Evolutionary conservation across 1,140 invertebrate genomes (phyloP).

Genomic region (Zaprionus tsacasi): DNA sequence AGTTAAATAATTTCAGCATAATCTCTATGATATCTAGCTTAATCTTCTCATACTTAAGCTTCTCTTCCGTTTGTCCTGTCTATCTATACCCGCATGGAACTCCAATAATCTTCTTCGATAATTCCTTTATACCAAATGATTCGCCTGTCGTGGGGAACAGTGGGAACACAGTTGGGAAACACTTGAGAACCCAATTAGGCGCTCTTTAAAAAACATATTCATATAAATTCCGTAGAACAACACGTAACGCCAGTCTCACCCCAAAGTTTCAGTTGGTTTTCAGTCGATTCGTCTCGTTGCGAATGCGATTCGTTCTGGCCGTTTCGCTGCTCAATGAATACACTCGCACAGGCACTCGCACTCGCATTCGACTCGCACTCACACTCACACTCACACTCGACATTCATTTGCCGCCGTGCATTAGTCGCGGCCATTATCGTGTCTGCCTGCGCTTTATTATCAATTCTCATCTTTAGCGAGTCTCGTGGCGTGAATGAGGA

Average conservation of each 20-base stretch:
- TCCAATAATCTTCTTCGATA: background rate
- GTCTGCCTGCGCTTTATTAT: constrained; percentile 60
- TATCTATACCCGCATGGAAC: background rate
- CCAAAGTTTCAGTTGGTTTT: background rate
- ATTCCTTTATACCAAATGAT: background rate
- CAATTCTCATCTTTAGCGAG: constrained; percentile 54
- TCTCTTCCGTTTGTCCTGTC: too few species aligned
- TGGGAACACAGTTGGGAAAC: background rate
- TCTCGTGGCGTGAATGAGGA: constrained; percentile 9
- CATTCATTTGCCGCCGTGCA: constrained; percentile 65
- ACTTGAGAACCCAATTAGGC: background rate
- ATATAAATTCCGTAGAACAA: constrained; percentile 5
- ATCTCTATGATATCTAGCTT: too few species aligned
- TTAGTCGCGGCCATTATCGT: constrained; percentile 78
- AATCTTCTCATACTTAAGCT: too few species aligned
- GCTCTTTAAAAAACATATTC: constrained; percentile 10
- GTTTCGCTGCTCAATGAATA: constrained; percentile 12
- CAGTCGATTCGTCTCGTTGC: constrained; percentile 9
- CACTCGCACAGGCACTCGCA: background rate
- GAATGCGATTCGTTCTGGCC: constrained; percentile 11
- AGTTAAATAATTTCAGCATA: too few species aligned
- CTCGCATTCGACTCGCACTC: background rate
- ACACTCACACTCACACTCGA: constrained; percentile 11
- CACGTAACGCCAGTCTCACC: background rate
- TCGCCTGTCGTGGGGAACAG: background rate